A percentile compares a stretch with the other conserved stretches of the same genome.
Evolutionary conservation across 2,797 vertebrate genomes (phyloP).

Genomic region (Ciconia nigra): DNA sequence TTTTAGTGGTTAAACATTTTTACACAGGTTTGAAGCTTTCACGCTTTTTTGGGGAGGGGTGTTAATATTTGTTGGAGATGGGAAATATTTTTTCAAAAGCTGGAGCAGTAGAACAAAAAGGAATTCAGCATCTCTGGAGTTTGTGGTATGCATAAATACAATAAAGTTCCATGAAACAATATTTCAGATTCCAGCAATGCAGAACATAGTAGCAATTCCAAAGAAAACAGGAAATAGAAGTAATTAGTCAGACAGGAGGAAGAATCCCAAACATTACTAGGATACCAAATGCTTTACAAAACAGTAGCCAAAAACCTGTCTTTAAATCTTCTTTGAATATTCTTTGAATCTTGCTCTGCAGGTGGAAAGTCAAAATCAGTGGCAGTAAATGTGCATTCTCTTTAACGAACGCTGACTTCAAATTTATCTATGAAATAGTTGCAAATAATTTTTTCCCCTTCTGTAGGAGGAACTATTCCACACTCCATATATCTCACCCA

Average conservation of each 20-base stretch:
- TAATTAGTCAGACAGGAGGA: constrained; percentile 19
- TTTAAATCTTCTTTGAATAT: not conserved
- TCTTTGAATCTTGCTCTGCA: not conserved
- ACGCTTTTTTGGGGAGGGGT: fast-evolving
- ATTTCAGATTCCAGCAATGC: constrained; percentile 53
- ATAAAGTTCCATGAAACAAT: constrained; percentile 28
- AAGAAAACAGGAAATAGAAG: constrained; percentile 61
- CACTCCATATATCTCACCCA: not conserved
- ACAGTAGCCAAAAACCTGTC: not conserved
- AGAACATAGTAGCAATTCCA: constrained; percentile 32
- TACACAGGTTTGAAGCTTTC: not conserved
- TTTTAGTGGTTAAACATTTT: not conserved
- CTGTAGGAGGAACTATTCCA: not conserved
- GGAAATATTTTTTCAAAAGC: not conserved
- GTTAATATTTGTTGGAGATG: not conserved
- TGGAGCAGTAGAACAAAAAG: not conserved
- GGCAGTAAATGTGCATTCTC: not conserved
- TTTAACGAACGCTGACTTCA: not conserved
- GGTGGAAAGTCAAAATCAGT: not conserved
- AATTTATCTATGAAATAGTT: not conserved
- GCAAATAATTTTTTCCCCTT: not conserved
- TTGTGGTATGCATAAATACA: constrained; percentile 49
- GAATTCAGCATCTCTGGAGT: constrained; percentile 16
- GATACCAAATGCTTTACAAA: not conserved
- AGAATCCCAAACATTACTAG: constrained; percentile 35